These are phyloP conservation scores for Ifrita kowaldi DNA, from an alignment of 2,113 vertebrate species.

Conservation along the genomic window DNA sequence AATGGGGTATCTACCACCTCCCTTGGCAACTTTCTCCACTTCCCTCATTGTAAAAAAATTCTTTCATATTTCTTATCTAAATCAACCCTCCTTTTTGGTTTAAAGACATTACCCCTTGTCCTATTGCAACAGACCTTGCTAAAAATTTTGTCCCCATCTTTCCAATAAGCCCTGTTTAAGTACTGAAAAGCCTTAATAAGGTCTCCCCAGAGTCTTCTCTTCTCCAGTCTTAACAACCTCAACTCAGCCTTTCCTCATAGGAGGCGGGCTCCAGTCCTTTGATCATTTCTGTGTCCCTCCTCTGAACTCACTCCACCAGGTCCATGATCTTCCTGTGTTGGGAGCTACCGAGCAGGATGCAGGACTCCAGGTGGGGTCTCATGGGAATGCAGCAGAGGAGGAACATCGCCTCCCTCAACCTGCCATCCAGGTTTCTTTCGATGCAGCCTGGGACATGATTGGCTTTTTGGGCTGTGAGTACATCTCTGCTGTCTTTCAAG, in stretches of 20 bases:
- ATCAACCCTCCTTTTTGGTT: neutral
- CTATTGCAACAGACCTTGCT: too few species aligned
- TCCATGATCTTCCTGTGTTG: fast-evolving
- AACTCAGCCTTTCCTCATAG: neutral
- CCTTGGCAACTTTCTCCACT: neutral
- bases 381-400: too few species aligned
- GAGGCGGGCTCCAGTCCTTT: neutral
- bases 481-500: neutral
- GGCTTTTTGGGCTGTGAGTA: neutral
- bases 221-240: neutral
- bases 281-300: neutral
- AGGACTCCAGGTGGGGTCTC: neutral
- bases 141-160: neutral
- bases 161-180: neutral
- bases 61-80: neutral
- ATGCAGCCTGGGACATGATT: neutral
- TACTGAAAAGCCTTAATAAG: neutral
- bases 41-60: neutral
- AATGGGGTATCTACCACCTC: neutral
- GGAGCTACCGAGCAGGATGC: neutral
- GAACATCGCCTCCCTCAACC: neutral
- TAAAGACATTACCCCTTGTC: neutral
- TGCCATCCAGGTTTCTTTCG: neutral
- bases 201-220: neutral
- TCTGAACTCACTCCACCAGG: neutral